Base-by-base conservation (phyloP, 2,888 invertebrate species). In the Hypolimnas misippus region DNA sequence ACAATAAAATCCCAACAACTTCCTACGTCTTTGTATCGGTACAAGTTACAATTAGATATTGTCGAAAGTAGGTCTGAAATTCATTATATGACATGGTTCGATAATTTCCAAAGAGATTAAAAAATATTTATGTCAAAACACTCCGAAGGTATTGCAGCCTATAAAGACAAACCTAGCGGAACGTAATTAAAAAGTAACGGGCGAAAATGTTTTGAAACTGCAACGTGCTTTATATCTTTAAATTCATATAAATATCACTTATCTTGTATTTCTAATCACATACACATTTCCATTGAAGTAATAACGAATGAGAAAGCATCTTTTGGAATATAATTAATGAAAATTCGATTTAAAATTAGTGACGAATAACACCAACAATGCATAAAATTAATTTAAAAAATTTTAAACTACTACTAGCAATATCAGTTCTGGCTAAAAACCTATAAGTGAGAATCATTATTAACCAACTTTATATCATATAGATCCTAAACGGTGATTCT, bases 1-100 rank as follows among this genome's bases (percentile, higher is more conserved):
- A 51, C 58, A 59, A 59, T 66, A 57, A 66, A 66, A 49, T 46
- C 49, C 35, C 54, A 21, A 50, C 33, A 3, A 38, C 35, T 38
- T 33, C 38, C 49, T 10, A 50, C 16, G 25, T 52, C 42, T 35
- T 54, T 35, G 44, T 19, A 56, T 50, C 12, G 35, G 19, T 49
- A 51, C 16, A 31, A 29, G 10, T 38, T 35, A 3, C 17, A 54
- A 46, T 49, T 19, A 29, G 3, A 49, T 17, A 6, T 17, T n/a
- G n/a, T 29, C 8, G 21, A 46, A 46, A 46, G 19, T 49, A 14
- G 12, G 12, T 8, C 14, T 16, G 14, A 25, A 14, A 49, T 38
- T 3, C 3, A 35, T 35, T 35, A 42, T 42, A 6, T 42, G 17
- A 16, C 42, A 42, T 14, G 49, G 16, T 49, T 29, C n/a, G 6